Evolutionary conservation across 2,888 invertebrate species (phyloP), one percentile per base, ranked within the genome.

Genomic region (Biston betularia): DNA sequence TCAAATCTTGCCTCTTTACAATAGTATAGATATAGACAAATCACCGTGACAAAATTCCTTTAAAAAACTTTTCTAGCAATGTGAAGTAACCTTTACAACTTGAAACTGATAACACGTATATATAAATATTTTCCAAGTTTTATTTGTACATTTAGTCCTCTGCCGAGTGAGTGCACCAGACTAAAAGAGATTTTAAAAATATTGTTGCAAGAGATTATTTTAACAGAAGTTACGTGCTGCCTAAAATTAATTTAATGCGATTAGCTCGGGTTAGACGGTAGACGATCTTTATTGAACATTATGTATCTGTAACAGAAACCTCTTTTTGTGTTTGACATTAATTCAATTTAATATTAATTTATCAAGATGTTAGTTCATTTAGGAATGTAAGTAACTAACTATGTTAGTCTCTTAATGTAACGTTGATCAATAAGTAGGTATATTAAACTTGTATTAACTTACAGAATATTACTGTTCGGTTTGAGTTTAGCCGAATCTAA

Each of bases 401-500:
- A 24, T 24, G 3, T 24, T 24, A 2, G 1, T 24, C 24, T 24
- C 24, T 24, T 24, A 38, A 38, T 6, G 8, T 14, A 15, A 10
- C 10, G 15, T 46, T 24, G 24, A 24, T 24, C 24, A 24, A 24
- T 3, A 24, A 9, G 10, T 24, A 10, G 9, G 24, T 24, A 14
- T 46, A 46, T 46, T 0, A 33, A 12, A 50, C 33, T 34, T 34
- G 33, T 6, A 15, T 38, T 38, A n/a, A 15, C 11, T 46, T 62
- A 0, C 63, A 74, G 73, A 35, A 14, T 67, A 45, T 11, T 69
- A 33, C 49, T 68, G 7, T 9, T 65, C 9, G 55, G 58, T 42
- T 61, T 24, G 48, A 49, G 58, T 52, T n/a, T 69, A 35, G n/a
- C 33, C 0, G 52, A 62, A 24, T 53, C 96, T 81, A 65, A 69